Base-by-base conservation (phyloP, 2,888 invertebrate genomes). In the Limenitis camilla region DNA sequence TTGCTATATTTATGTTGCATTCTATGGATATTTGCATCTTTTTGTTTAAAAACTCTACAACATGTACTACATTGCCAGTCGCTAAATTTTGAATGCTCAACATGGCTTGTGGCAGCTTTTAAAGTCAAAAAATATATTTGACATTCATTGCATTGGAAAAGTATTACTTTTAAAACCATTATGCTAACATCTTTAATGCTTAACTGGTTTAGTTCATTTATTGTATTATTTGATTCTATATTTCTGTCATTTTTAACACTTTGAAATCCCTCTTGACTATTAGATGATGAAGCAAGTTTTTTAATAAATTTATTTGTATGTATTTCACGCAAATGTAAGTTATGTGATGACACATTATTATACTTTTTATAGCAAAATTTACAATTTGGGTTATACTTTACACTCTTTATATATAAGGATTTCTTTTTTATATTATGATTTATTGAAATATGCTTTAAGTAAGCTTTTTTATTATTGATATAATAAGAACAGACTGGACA, bases 101-200 rank as follows among this genome's bases (percentile, higher is more conserved):
- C 53, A 61, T 83, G 83, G 40, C 70, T 63, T 28, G 55, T 62
- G 32, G 78, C 78, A 49, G 63, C 47, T 53, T 66, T 60, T 27
- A 70, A 67, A 40, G 74, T 70, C 45, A 82, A 58, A 65, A 83
- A 83, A 57, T 71, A 68, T 40, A 80, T 62, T 53, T 76, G 69
- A 65, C 83, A 83, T 63, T 73, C 70, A 49, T 58, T 55, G 59
- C 83, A 83, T 68, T 75, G 74, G 58, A 72, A 82, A 35, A 82
- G 46, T 47, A 68, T 63, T 31, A 69, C 71, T 62, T 77, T 70
- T 40, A 50, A 48, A 11, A 33, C 39, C 28, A 49, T 28, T 30
- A 50, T 32, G 36, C 44, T 31, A 32, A 47, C 42, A 10, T 50
- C 32, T 35, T 45, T 29, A 6, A 28, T 29, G 7, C 10, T 33